Evolutionary conservation across 2,888 invertebrate genomes (phyloP), one percentile per base, ranked within the genome.

Genomic region (Scaptomyza reducta): DNA sequence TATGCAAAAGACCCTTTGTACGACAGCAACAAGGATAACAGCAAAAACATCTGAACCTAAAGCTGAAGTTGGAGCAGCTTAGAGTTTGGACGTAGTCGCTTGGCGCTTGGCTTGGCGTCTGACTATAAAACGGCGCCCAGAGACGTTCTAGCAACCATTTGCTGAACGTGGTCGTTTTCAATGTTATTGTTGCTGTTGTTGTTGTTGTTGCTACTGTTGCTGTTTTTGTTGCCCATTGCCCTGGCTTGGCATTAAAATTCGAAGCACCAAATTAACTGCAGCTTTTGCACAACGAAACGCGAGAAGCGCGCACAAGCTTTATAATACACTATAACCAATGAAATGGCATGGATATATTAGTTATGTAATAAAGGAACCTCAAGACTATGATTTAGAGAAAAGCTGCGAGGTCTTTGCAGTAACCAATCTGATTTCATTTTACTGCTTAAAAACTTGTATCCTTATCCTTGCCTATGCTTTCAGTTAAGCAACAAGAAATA

Each of bases 211-310:
- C 46, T 69, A 29, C 50, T 58, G 40, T 56, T 57, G 59, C 49
- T 54, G 44, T 29, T 53, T 46, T 61, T 63, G 66, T 61, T 73
- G 76, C 69, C 74, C 65, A 65, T 62, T 62, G 71, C 61, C 67
- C 59, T 70, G 61, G 67, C 66, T 61, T 59, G 70, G 77, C 78
- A 77, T 88, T 83, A 83, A 87, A 89, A 84, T 89, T 81, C 83
- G 80, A 77, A 80, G 89, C 79, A 84, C 85, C 82, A 89, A 88
- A 88, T 89, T 89, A 89, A 86, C 88, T 88, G 88, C 76, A 88
- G 86, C 83, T 87, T 81, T 74, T 68, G 69, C 77, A 77, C 63
- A 85, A 82, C 71, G 79, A 71, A 76, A 74, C 81, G 70, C 84
- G 83, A 74, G 83, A 70, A 72, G 70, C 61, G 80, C 77, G 72